Evolutionary conservation across 1,140 invertebrate species (phyloP), one percentile per base, ranked within the genome.

Genomic region (Solenopsis invicta): DNA sequence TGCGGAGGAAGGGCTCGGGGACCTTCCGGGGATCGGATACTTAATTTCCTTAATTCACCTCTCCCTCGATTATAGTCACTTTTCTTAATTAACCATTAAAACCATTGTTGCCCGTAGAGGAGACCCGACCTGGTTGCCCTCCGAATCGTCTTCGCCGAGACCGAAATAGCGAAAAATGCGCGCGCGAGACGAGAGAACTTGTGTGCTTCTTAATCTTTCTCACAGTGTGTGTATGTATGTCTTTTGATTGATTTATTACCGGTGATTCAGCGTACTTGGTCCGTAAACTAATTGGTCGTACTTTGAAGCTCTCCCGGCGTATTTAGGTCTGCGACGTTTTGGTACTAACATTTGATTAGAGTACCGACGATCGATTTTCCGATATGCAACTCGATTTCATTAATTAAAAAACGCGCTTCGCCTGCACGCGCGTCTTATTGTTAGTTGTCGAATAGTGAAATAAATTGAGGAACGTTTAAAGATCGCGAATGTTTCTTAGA

Each of bases 251-350:
- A 91, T 86, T 88, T 67, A 24, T 84, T 85, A 90, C 90, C 89
- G 89, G 86, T 64, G 72, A 78, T 88, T 90, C 89, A 90, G 89
- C 89, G 89, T 91, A 91, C 90, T 91, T 91, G 90, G 90, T 91
- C 90, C 90, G 87, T 88, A 88, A 85, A 82, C 72, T 90, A 90
- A 77, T 91, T 91, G 90, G 90, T 91, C 90, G 89, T 91, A 91
- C 88, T 87, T 89, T 90, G 89, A 89, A 90, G 52, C 78, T 78
- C 84, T 84, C 88, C 88, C 89, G 85, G 88, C 61, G 88, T 86
- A 66, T 77, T 71, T 54, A 80, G 86, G 85, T 56, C 56, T 48
- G 84, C 61, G 56, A 77, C 75, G 87, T 89, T 90, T 90, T 87
- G 88, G 76, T 90, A 89, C 71, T 89, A 76, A 76, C 62, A 77